Evolutionary conservation across 2,113 vertebrate genomes (phyloP), one percentile per base, ranked within the genome.

Genomic region (Pomatorhinus ruficollis): DNA sequence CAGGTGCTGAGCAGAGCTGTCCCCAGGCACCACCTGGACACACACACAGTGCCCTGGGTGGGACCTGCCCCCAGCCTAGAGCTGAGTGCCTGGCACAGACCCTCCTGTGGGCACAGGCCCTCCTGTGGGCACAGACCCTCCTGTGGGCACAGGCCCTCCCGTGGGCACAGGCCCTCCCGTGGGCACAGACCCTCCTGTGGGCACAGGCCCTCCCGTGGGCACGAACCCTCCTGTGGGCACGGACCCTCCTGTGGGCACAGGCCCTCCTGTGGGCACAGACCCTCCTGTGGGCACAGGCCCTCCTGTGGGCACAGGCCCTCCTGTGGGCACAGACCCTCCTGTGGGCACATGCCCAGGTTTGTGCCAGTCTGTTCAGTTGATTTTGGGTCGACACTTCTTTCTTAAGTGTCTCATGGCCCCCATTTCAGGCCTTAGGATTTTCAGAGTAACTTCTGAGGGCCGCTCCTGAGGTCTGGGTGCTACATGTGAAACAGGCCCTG

Each of bases 41-140:
- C 37, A 21, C 52, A 53, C 13, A 10, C 24, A 0, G 33, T 49
- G 52, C 74, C 42, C 8, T 5, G 14, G 70, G 13, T 18, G 19
- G 65, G 42, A 90, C 44, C 37, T 37, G 28, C 54, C 31, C 57
- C 59, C 8, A 4, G 10, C 11, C 33, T 22, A 44, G 17, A 27
- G 83, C 4, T 31, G 31, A 35, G 71, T 2, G 0, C 42, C 12
- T 15, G 47, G 57, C 63, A 30, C 2, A 0, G 49, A 30, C 33
- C 25, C 20, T 50, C 7, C 44, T 2, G 3, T 22, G n/a, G 64
- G 40, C 49, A 45, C 2, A 1, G 50, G 17, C 52, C 52, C 52
- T 30, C 27, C 52, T 18, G 27, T 30, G 27, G 49, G 49, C 24
- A 50, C 23, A 7, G 49, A 49, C 47, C 47, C 47, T 14, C 6